phyloP scores from a whole-genome alignment of 1,140 invertebrate genomes.

The Heliconius melpomene region DNA sequence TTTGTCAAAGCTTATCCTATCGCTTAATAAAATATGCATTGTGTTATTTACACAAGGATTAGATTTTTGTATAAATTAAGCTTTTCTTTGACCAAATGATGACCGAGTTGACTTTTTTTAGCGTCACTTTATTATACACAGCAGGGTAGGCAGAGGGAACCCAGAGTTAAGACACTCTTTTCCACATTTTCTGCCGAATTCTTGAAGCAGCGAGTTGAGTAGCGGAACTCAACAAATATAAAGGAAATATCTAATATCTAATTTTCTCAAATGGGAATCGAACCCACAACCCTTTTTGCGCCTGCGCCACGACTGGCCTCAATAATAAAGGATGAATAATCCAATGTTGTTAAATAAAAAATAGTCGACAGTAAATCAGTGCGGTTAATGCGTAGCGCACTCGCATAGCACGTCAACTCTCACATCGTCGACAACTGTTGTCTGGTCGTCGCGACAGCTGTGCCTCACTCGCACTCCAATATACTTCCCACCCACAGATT shows the following conservation, averaged over 20 bases:
- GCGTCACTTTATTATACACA: too few relatives aligned
- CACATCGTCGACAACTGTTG: slow-evolving; percentile 74
- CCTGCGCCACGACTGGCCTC: too few relatives aligned
- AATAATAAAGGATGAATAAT: slow-evolving; percentile 46
- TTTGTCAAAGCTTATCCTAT: slow-evolving; percentile 31
- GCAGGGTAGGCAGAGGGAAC: too few relatives aligned
- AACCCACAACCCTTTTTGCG: too few relatives aligned
- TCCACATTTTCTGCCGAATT: too few relatives aligned
- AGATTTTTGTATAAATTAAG: slow-evolving; percentile 46
- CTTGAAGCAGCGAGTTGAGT: too few relatives aligned
- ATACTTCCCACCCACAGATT: slow-evolving; percentile 34
- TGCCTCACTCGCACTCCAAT: slow-evolving; percentile 51
- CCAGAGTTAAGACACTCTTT: too few relatives aligned
- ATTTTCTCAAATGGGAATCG: too few relatives aligned
- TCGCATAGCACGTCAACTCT: slow-evolving; percentile 57
- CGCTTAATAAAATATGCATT: slow-evolving; percentile 46
- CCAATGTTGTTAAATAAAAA: slow-evolving; percentile 51
- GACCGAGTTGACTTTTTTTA: slow-evolving; percentile 46
- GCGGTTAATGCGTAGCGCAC: slow-evolving; percentile 52
- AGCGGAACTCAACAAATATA: too few relatives aligned
- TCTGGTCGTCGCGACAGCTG: slow-evolving; percentile 76
- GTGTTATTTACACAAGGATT: slow-evolving; percentile 44
- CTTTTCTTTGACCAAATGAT: slow-evolving; percentile 49
- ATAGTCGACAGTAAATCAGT: slow-evolving; percentile 65
- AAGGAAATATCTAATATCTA: too few relatives aligned